Percentiles rank a stretch among this genome's conserved stretches.
Evolutionary conservation across 1,140 invertebrate species (phyloP).

Genomic region (Monomorium pharaonis): DNA sequence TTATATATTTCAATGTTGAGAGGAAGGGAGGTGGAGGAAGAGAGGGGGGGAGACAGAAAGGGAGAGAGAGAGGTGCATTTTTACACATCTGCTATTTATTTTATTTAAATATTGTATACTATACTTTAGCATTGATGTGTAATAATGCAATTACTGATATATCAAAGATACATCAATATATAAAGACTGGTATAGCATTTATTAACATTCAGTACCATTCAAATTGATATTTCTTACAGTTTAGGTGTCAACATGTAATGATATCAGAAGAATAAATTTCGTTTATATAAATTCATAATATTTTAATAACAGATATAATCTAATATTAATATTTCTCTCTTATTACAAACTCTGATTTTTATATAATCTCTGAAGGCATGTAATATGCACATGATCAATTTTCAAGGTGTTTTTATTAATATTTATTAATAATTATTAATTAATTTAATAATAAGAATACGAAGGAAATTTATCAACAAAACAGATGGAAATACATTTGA

Average conservation of each 20-base stretch:
- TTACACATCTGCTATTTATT: constrained; percentile 24
- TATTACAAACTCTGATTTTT: constrained; percentile 61
- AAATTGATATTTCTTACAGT: constrained; percentile 60
- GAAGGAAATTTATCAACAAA: constrained; percentile 45
- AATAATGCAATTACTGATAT: not conserved
- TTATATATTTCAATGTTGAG: not conserved
- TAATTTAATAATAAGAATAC: constrained; percentile 51
- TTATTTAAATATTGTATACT: not conserved
- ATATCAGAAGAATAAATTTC: constrained; percentile 70
- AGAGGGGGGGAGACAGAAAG: not conserved
- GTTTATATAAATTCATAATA: constrained; percentile 68
- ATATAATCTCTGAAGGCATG: constrained; percentile 65
- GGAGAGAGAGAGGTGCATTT: not conserved
- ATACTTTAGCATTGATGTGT: not conserved
- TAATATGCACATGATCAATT: constrained; percentile 60
- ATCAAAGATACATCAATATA: constrained; percentile 23
- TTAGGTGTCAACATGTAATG: constrained; percentile 61
- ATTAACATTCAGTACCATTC: constrained; percentile 65
- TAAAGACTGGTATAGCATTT: constrained; percentile 55
- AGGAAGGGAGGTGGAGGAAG: not conserved
- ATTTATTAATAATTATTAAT: constrained; percentile 46
- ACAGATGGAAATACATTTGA: too few species aligned
- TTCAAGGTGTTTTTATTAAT: constrained; percentile 29
- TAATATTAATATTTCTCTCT: constrained; percentile 65
- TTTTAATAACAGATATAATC: constrained; percentile 70